These are phyloP conservation scores for Drosophila borborema DNA, from an alignment of 2,888 invertebrate species.

Conservation along the genomic window DNA sequence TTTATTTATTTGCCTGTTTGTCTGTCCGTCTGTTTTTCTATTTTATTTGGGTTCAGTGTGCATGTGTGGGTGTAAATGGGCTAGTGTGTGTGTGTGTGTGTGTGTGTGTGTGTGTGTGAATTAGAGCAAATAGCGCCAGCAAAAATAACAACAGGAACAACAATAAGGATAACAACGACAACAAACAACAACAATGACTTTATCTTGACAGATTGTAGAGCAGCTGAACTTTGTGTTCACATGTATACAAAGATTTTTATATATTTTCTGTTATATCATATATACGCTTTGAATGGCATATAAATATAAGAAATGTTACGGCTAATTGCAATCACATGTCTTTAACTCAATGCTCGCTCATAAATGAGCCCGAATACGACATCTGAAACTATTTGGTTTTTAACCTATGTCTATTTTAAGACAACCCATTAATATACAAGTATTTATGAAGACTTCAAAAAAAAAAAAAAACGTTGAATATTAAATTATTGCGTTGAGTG, in stretches of 20 bases:
- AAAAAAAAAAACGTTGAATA: not conserved
- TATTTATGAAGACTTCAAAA: not conserved
- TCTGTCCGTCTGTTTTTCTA: slow-evolving; percentile 38
- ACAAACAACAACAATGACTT: slow-evolving; percentile 69
- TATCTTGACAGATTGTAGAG: slow-evolving; percentile 73
- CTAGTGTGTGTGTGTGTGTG: slow-evolving; percentile 30
- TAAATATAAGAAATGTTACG: slow-evolving; percentile 14
- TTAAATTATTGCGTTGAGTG: not conserved
- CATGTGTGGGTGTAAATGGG: slow-evolving; percentile 10
- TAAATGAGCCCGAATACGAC: slow-evolving; percentile 1
- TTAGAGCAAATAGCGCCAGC: slow-evolving; percentile 49
- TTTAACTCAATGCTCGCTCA: slow-evolving; percentile 4
- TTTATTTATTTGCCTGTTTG: slow-evolving; percentile 71
- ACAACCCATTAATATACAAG: not conserved
- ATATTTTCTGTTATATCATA: slow-evolving; percentile 12
- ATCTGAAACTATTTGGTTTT: not conserved
- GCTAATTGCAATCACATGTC: slow-evolving; percentile 8
- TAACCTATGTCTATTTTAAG: not conserved
- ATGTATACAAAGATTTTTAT: slow-evolving; percentile 1
- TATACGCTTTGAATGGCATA: slow-evolving; percentile 12
- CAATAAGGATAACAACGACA: slow-evolving; percentile 56
- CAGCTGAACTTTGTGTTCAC: slow-evolving; percentile 42
- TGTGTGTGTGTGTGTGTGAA: slow-evolving; percentile 34
- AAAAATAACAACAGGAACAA: slow-evolving; percentile 50
- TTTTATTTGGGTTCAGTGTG: slow-evolving; percentile 56